These are phyloP conservation scores for Pemphigus obesinymphae DNA, from an alignment of 1,140 invertebrate species.

Conservation along the genomic window DNA sequence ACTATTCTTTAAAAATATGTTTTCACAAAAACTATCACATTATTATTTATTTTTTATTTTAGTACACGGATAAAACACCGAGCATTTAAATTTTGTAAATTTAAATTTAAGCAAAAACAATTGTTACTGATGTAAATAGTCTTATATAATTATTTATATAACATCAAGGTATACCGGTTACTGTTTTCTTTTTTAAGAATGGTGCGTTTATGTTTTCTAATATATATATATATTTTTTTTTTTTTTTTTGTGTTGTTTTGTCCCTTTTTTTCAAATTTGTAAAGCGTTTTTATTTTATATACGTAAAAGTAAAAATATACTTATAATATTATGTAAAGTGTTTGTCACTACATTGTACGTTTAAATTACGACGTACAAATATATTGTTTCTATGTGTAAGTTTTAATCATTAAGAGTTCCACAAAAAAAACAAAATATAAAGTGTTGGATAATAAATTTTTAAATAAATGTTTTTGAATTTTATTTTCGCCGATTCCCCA, in stretches of 20 bases:
- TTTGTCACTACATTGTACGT: neutral
- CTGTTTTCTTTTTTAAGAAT: neutral
- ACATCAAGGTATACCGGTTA: conserved; percentile 20
- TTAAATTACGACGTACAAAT: neutral
- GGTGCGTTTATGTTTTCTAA: conserved; percentile 30
- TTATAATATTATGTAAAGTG: neutral
- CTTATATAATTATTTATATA: conserved; percentile 13
- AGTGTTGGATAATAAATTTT: conserved; percentile 19
- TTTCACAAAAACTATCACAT: conserved; percentile 35
- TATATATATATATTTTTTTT: neutral
- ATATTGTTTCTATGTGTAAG: conserved; percentile 25
- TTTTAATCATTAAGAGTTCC: conserved; percentile 13
- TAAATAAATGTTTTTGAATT: neutral
- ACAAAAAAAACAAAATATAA: neutral
- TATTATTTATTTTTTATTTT: conserved; percentile 29
- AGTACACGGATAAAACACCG: conserved; percentile 8
- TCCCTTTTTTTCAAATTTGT: conserved; percentile 34
- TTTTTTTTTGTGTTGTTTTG: neutral
- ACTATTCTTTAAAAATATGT: neutral
- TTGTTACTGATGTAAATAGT: neutral
- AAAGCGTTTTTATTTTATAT: conserved; percentile 36
- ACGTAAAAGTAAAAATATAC: conserved; percentile 1
- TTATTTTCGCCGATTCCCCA: neutral
- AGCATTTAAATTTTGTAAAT: conserved; percentile 27
- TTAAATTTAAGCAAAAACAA: conserved; percentile 2